phyloP scores from a whole-genome alignment of 2,797 vertebrate species.

The Carapus acus region DNA sequence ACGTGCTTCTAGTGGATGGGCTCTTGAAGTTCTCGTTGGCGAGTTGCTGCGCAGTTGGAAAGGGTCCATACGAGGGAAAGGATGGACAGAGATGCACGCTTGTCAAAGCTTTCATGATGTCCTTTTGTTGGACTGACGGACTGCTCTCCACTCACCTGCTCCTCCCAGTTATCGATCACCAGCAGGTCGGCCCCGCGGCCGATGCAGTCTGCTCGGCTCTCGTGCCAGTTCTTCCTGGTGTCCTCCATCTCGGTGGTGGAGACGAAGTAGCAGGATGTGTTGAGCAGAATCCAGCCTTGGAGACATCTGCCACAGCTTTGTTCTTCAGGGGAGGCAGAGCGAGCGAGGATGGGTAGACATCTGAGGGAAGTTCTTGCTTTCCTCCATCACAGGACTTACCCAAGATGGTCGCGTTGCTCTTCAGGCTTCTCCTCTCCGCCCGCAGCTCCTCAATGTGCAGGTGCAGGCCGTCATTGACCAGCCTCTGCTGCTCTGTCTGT shows the following conservation, averaged over 20 bases:
- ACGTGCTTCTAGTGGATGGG: accelerated
- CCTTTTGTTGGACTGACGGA: no score
- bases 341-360: not conserved
- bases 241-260: conserved; percentile 2
- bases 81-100: no score
- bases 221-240: conserved; percentile 45
- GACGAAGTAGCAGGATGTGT: conserved; percentile 60
- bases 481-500: conserved; percentile 27
- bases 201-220: conserved; percentile 44
- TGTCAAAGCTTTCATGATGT: no score
- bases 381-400: conserved; percentile 33
- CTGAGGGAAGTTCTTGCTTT: not conserved
- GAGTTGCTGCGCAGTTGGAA: conserved; percentile 23
- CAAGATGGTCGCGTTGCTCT: conserved; percentile 15
- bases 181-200: conserved; percentile 37
- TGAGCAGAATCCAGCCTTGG: conserved; percentile 49
- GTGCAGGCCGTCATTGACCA: conserved; percentile 28
- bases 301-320: conserved; percentile 56
- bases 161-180: conserved; percentile 39
- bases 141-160: conserved; percentile 46
- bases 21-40: conserved; percentile 9
- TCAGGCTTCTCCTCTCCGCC: conserved; percentile 26
- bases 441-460: conserved; percentile 30
- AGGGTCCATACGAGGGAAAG: no score
- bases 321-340: conserved; percentile 38